A percentile compares a stretch with the other conserved stretches of the same genome.
Evolutionary conservation across 1,140 invertebrate species (phyloP).

Genomic region (Apis cerana): DNA sequence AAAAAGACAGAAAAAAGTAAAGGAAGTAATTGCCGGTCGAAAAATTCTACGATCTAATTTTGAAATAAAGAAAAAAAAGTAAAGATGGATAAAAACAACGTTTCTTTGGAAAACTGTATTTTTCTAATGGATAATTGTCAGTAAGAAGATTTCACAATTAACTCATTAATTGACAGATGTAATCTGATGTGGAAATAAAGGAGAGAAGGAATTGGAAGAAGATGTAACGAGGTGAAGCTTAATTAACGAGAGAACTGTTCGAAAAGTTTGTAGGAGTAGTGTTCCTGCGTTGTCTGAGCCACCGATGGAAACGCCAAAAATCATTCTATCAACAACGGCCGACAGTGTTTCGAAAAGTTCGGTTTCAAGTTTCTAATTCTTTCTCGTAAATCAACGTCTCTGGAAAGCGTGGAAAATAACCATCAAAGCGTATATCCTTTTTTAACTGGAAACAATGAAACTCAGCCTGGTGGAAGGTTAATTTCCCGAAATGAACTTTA

Average conservation of each 20-base stretch:
- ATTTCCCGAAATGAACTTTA: slow-evolving; percentile 13
- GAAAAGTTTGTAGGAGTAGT: neutral
- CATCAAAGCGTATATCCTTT: neutral
- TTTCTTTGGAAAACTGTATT: slow-evolving; percentile 4
- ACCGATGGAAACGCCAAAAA: slow-evolving; percentile 41
- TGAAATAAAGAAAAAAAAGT: neutral
- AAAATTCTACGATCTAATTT: too few relatives aligned
- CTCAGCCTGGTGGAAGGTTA: neutral
- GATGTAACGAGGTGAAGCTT: slow-evolving; percentile 30
- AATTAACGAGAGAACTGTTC: slow-evolving; percentile 15
- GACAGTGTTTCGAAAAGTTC: slow-evolving; percentile 16
- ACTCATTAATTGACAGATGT: slow-evolving; percentile 1
- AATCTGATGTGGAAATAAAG: slow-evolving; percentile 47
- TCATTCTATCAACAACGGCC: slow-evolving; percentile 21
- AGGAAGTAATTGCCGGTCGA: too few relatives aligned
- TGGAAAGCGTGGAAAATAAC: slow-evolving; percentile 4
- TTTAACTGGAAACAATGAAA: neutral
- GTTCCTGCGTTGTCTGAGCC: neutral
- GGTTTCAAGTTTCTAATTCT: slow-evolving; percentile 14
- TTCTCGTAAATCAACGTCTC: slow-evolving; percentile 22
- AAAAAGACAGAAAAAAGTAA: too few relatives aligned
- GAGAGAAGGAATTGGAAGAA: neutral
- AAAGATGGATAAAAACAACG: neutral
- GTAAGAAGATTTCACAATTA: slow-evolving; percentile 54
- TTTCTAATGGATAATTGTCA: slow-evolving; percentile 38